phyloP scores from a whole-genome alignment of 2,113 vertebrate species.

The Synchiropus splendidus region DNA sequence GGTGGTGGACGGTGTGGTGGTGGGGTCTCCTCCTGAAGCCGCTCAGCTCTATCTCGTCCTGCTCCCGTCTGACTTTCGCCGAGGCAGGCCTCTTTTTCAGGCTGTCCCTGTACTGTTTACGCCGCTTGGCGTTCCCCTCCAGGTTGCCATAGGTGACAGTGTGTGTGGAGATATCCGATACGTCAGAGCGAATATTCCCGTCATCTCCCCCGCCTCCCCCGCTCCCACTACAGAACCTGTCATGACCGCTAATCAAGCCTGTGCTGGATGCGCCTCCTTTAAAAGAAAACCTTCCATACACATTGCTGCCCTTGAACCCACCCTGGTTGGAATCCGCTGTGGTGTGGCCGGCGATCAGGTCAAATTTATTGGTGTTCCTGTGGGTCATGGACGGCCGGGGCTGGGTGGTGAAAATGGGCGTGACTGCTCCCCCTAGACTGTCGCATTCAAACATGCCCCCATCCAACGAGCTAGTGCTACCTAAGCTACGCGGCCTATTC shows the following conservation, averaged over 20 bases:
- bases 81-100: slow-evolving; percentile 96
- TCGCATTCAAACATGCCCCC: slow-evolving; percentile 93
- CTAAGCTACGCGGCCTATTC: slow-evolving; percentile 82
- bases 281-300: slow-evolving; percentile 96
- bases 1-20: slow-evolving; percentile 86
- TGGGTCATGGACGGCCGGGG: slow-evolving; percentile 79
- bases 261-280: slow-evolving; percentile 79
- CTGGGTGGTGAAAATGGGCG: slow-evolving; percentile 87
- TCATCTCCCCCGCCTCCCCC: slow-evolving; percentile 75
- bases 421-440: slow-evolving; percentile 77
- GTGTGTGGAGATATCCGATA: slow-evolving; percentile 97
- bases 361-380: slow-evolving; percentile 75
- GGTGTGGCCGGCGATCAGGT: slow-evolving; percentile 83
- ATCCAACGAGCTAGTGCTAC: slow-evolving; percentile 92
- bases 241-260: slow-evolving; percentile 73
- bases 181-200: slow-evolving; percentile 87
- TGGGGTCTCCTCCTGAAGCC: slow-evolving; percentile 82
- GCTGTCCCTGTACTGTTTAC: slow-evolving; percentile 97
- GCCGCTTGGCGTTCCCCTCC: slow-evolving; percentile 86
- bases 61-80: slow-evolving; percentile 88
- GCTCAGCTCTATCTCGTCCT: slow-evolving; percentile 91
- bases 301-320: slow-evolving; percentile 78
- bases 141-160: slow-evolving; percentile 98
- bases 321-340: slow-evolving; percentile 61
- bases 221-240: slow-evolving; percentile 67